A percentile compares a stretch with the other conserved stretches of the same genome.
These are phyloP conservation scores for Stenoptilia bipunctidactyla DNA, from an alignment of 2,888 invertebrate species.

Conservation along the genomic window DNA sequence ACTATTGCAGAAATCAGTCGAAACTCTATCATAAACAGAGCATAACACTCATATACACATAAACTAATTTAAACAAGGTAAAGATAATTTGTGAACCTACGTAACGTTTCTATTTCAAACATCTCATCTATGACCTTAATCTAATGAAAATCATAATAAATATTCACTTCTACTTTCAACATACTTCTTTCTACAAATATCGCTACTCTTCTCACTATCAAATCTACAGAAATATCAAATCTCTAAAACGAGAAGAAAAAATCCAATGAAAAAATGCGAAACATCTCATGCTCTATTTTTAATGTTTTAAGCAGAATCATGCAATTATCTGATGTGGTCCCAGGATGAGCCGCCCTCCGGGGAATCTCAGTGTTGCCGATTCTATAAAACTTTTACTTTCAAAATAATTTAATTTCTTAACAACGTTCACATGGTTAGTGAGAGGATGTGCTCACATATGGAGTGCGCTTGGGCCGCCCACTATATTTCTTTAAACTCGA, in stretches of 20 bases:
- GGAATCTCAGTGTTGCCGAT: slow-evolving; percentile 20
- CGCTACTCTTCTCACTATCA: no score
- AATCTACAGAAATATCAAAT: background rate
- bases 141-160: slow-evolving; percentile 4
- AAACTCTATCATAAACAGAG: slow-evolving; percentile 57
- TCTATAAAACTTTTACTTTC: slow-evolving; percentile 9
- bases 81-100: slow-evolving; percentile 4
- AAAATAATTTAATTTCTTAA: slow-evolving; percentile 30
- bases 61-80: slow-evolving; percentile 28
- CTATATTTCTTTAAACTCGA: slow-evolving; percentile 60
- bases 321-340: slow-evolving; percentile 25
- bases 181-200: no score
- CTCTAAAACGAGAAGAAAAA: background rate
- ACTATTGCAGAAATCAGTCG: slow-evolving; percentile 56
- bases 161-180: no score
- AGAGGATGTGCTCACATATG: slow-evolving; percentile 58
- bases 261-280: no score
- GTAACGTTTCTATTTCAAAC: slow-evolving; percentile 35
- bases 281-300: no score
- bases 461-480: slow-evolving; percentile 56
- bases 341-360: slow-evolving; percentile 60
- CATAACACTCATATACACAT: slow-evolving; percentile 51
- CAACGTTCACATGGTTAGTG: slow-evolving; percentile 37
- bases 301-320: no score
- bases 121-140: slow-evolving; percentile 42